These are phyloP conservation scores for Palythoa grandiflora DNA, from an alignment of 92 coral and sea anemone species.

Conservation along the genomic window DNA sequence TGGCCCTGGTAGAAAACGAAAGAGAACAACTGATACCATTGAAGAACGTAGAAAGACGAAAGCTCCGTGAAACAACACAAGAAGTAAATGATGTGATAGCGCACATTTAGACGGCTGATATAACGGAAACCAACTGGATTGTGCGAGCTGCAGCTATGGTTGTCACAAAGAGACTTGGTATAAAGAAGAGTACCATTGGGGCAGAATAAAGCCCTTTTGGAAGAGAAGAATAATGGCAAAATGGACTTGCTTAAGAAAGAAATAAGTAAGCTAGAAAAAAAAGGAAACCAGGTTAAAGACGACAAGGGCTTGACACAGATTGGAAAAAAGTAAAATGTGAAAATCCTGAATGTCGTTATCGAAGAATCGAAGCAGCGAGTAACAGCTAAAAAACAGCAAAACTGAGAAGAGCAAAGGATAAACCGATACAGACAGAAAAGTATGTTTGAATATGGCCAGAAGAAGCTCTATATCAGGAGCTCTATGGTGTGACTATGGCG, in stretches of 20 bases:
- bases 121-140: constrained; percentile 41
- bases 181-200: not conserved
- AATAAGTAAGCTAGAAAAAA: constrained; percentile 41
- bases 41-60: not conserved
- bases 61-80: constrained; percentile 13
- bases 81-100: constrained; percentile 30
- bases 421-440: constrained; percentile 49
- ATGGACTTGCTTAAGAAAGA: constrained; percentile 37
- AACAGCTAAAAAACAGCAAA: constrained; percentile 48
- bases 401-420: constrained; percentile 23
- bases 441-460: constrained; percentile 34
- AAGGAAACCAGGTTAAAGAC: constrained; percentile 41
- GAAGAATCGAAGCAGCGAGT: constrained; percentile 60
- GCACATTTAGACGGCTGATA: constrained; percentile 10
- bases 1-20: too few relatives aligned
- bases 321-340: constrained; percentile 22
- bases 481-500: constrained; percentile 23
- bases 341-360: constrained; percentile 29
- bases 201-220: constrained; percentile 3
- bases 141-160: constrained; percentile 37
- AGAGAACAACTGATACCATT: not conserved
- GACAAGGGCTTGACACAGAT: not conserved
- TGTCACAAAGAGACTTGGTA: constrained; percentile 29
- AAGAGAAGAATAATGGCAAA: too few relatives aligned
- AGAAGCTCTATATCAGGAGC: constrained; percentile 48